Evolutionary conservation across 92 coral and sea anemone species (phyloP).

Genomic region (Ricordea florida): DNA sequence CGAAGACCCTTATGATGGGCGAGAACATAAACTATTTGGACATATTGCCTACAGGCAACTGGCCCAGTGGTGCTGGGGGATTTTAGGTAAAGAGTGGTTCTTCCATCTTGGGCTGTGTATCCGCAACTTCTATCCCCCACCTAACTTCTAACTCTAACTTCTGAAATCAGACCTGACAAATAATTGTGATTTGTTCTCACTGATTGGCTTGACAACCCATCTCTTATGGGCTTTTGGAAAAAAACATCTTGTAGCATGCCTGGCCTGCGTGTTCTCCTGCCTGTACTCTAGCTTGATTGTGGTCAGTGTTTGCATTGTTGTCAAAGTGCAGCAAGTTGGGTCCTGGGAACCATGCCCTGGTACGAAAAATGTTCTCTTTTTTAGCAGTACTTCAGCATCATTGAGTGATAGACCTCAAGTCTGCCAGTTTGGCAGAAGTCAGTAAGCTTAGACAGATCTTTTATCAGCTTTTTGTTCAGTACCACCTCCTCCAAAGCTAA

Average conservation of each 20-base stretch:
- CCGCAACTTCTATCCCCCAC: constrained; percentile 60
- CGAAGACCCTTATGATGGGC: constrained; percentile 28
- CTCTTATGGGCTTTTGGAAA: constrained; percentile 28
- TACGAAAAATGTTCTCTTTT: constrained; percentile 56
- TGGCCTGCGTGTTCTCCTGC: constrained; percentile 27
- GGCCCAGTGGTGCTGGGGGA: constrained; percentile 56
- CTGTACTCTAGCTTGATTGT: constrained; percentile 37
- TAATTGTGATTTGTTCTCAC: constrained; percentile 35
- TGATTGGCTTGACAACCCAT: constrained; percentile 29
- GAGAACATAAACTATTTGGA: constrained; percentile 25
- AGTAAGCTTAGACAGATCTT: constrained; percentile 54
- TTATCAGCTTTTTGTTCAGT: constrained; percentile 32
- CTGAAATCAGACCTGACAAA: constrained; percentile 24
- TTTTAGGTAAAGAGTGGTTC: constrained; percentile 57
- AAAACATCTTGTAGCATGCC: constrained; percentile 4
- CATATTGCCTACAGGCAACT: constrained; percentile 43
- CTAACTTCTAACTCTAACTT: too few relatives aligned
- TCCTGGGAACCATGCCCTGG: constrained; percentile 49
- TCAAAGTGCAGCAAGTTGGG: constrained; percentile 61
- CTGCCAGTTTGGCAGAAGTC: constrained; percentile 68
- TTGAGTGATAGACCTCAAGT: constrained; percentile 59
- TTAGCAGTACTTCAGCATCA: constrained; percentile 63
- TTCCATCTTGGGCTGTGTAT: constrained; percentile 69
- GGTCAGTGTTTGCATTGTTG: constrained; percentile 40
- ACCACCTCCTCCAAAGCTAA: constrained; percentile 59